Base-by-base conservation (phyloP, 2,888 invertebrate genomes). In the Agrotis exclamationis region DNA sequence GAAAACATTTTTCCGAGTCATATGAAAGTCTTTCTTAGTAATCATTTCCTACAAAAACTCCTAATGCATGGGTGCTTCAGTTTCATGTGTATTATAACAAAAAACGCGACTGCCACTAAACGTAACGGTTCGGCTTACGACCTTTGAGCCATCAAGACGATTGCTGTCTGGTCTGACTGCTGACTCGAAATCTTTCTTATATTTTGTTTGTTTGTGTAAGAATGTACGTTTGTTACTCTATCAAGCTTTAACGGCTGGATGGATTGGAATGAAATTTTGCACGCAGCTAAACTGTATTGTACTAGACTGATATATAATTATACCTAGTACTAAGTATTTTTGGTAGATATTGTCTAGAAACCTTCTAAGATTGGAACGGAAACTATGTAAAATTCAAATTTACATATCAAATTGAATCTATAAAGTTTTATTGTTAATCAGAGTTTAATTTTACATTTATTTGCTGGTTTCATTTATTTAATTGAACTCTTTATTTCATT, bases 11-110 rank as follows among this genome's bases (percentile, higher is more conserved):
- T 45, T 70, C 18, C 7, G 33, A 65, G 44, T 48, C 45, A 24
- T 58, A 78, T 65, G 62, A 71, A 73, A 62, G 48, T 67, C 48
- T 57, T 54, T 59, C 57, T 57, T 65, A 45, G 62, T 62, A 48
- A 70, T 48, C 20, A 74, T 64, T 72, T 68, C 63, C 62, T 76
- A 69, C 72, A 79, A 80, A 79, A 79, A 72, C 68, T 70, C 74
- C 70, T 77, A 71, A 78, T 69, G 74, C 60, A 67, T 62, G 72
- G 68, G 70, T 68, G 67, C 81, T 81, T 81, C 33, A 69, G 70
- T 74, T 80, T 81, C 74, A 81, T 83, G 58, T 74, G 72, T 70
- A 79, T 75, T 76, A 73, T 74, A 77, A 74, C 62, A 79, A 84
- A 71, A 81, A 84, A 74, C 58, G 33, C 54, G 69, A 69, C 76